Evolutionary conservation across 2,113 vertebrate species (phyloP).

Genomic region (Tringa solitaria): DNA sequence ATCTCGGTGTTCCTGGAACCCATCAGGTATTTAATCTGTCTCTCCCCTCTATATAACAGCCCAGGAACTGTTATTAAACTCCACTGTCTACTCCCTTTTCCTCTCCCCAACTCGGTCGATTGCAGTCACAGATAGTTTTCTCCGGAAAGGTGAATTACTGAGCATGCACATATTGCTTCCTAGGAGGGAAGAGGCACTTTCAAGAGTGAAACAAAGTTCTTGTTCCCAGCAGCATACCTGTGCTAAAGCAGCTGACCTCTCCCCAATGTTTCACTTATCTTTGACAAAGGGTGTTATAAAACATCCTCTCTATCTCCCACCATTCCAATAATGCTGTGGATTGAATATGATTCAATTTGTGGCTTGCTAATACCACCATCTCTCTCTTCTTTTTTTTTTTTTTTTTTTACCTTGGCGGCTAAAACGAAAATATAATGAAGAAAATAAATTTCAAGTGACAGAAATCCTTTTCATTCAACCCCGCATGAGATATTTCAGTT

Average conservation of each 20-base stretch:
- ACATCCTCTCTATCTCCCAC: background rate
- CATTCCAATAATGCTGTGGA: background rate
- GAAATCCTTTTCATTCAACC: background rate
- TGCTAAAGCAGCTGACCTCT: background rate
- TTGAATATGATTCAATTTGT: background rate
- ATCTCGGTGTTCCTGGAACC: background rate
- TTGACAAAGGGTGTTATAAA: background rate
- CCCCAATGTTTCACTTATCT: background rate
- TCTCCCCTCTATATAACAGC: background rate
- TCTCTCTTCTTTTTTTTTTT: background rate
- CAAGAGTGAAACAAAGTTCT: background rate
- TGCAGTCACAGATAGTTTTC: background rate
- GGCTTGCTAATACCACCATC: background rate
- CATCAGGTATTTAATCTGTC: background rate
- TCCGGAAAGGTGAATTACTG: background rate
- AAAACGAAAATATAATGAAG: background rate
- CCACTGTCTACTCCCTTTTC: background rate
- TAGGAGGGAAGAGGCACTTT: background rate
- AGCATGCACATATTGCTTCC: background rate
- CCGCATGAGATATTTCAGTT: background rate
- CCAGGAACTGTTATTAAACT: background rate
- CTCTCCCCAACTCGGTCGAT: background rate
- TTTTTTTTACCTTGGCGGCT: background rate
- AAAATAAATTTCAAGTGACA: background rate
- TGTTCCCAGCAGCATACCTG: background rate